Evolutionary conservation across 92 coral and sea anemone genomes (phyloP), one percentile per base, ranked within the genome.

Genomic region (Nematostella vectensis): DNA sequence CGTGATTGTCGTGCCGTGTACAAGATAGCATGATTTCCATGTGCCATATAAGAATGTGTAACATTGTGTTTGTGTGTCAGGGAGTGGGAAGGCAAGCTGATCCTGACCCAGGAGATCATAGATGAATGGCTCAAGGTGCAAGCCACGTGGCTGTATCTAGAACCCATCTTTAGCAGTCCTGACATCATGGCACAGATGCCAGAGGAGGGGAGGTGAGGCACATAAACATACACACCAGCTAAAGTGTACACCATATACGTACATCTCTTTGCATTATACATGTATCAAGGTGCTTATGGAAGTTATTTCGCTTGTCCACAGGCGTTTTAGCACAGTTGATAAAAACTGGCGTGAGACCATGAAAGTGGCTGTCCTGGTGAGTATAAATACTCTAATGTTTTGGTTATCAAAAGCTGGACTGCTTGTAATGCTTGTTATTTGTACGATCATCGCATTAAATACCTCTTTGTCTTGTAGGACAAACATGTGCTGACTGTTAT

Each of bases 181-280:
- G 98, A 91, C 33, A 91, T 91, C 69, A 91, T 91, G 98, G 98
- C 98, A 0, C 98, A 91, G 68, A 91, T 91, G 98, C 98, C 98
- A 1, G 98, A 91, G 57, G 98, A 91, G 51, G 98, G 98, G 75
- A 76, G 98, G 97, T 85, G 65, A 19, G 68, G 1, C 16, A 17
- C 19, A 3, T 9, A 11, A 33, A 33, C 40, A 33, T 6, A 6
- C 8, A 33, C 40, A 33, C 8, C 15, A 33, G 40, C 40, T 6
- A 6, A 33, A 33, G 15, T n/a, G n/a, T n/a, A n/a, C n/a, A n/a
- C n/a, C n/a, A n/a, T n/a, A n/a, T n/a, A n/a, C n/a, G n/a, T n/a
- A n/a, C n/a, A n/a, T n/a, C n/a, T n/a, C n/a, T n/a, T n/a, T n/a
- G n/a, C n/a, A n/a, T n/a, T n/a, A n/a, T n/a, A n/a, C n/a, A n/a